Percentiles rank a stretch among this genome's conserved stretches.
Evolutionary conservation across 2,797 vertebrate species (phyloP).

Genomic region (Gallinago nigripennis): DNA sequence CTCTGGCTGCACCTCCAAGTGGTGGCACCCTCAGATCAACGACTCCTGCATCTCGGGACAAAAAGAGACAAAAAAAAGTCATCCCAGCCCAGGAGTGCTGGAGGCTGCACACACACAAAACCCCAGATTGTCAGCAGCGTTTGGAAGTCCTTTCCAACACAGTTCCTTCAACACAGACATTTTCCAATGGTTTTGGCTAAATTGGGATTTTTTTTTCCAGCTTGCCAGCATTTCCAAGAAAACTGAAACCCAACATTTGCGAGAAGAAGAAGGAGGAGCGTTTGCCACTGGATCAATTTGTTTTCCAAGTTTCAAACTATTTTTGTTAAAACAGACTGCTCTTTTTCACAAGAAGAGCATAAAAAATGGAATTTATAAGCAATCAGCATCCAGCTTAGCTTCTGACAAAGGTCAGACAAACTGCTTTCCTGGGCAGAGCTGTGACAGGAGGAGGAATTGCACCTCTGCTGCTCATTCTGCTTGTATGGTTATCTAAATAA

Average conservation of each 20-base stretch:
- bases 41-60: rapidly evolving
- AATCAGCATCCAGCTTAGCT: background rate
- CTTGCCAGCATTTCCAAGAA: background rate
- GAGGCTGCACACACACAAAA: background rate
- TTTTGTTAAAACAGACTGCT: background rate
- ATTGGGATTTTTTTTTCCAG: background rate
- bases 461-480: background rate
- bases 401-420: background rate
- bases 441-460: background rate
- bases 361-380: background rate
- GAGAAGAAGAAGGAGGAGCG: background rate
- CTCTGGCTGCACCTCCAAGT: background rate
- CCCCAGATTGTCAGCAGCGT: rapidly evolving
- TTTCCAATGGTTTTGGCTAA: background rate
- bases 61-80: background rate
- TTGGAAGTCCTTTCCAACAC: background rate
- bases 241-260: background rate
- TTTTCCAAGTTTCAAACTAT: background rate
- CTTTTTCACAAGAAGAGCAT: background rate
- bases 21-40: rapidly evolving
- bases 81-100: background rate
- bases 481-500: background rate
- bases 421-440: background rate
- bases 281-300: background rate
- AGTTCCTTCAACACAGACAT: background rate